Base-by-base conservation (phyloP, 2,797 vertebrate species). In the Acridotheres tristis region DNA sequence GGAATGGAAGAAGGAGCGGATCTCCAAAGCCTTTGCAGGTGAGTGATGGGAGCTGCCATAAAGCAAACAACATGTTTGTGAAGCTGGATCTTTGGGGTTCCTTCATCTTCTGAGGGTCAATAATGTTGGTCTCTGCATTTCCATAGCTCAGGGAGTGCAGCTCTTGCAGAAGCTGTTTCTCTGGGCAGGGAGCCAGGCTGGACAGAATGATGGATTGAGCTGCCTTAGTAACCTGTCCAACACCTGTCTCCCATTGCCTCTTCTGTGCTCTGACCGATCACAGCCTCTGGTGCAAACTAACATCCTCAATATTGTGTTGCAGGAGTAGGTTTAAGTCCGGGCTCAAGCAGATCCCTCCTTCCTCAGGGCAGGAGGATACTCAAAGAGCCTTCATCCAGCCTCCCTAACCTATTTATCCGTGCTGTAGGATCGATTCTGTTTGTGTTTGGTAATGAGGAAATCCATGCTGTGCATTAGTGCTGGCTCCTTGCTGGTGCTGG, bases 21-120 rank as follows among this genome's bases (percentile, higher is more conserved):
- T 99, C 97, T 99, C 99, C 96, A 99, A 99, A 97, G 99, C 99
- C 27, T 99, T 99, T 78, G 99, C 99, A 96, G 99, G 99, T 99
- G 97, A 76, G 97, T 91, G 51, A 32, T 17, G 42, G 53, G 36
- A 63, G 36, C 27, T 59, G 36, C 48, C 23, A 3, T 53, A 23
- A 57, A 62, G 42, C 30, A 38, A 58, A 30, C 4, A 4, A 30
- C 4, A 4, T 19, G 17, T 91, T 63, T 76, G 65, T n/a, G 13
- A 76, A 51, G 20, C 38, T 47, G 14, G 3, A 10, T 81, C 15
- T 36, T 53, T 42, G 38, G 25, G 9, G 2, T 87, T 77, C 34
- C 26, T 74, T 77, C 2, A 0, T 26, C 61, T 74, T 67, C 32
- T 27, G 11, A 22, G 30, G 8, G 6, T 79, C 51, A 20, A 1